phyloP scores from a whole-genome alignment of 2,113 vertebrate genomes.

The Oplegnathus fasciatus region DNA sequence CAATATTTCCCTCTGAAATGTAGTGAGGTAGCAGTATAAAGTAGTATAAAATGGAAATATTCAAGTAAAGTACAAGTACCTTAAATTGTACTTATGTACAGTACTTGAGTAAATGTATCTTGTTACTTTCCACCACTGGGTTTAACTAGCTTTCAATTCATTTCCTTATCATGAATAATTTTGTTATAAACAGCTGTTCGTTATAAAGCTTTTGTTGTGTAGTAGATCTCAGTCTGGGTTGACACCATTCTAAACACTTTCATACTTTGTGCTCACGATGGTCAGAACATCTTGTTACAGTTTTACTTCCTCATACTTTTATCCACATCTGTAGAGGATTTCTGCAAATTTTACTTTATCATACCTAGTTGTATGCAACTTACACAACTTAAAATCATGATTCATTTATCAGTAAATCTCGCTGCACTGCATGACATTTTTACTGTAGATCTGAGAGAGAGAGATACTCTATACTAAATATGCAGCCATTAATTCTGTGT shows the following conservation, averaged over 20 bases:
- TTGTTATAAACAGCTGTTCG: neutral
- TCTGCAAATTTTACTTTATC: neutral
- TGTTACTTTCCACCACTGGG: too few species aligned
- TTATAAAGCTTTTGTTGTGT: neutral
- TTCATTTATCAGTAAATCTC: neutral
- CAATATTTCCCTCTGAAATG: too few species aligned
- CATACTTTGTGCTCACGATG: neutral
- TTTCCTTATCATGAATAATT: neutral
- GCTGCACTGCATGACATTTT: neutral
- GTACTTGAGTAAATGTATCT: too few species aligned
- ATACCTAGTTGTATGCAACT: neutral
- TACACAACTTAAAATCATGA: neutral
- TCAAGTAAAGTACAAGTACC: too few species aligned
- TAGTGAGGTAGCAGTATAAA: too few species aligned
- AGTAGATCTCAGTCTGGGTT: neutral
- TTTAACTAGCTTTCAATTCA: neutral
- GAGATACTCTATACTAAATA: neutral
- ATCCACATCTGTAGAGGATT: neutral
- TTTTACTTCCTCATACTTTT: neutral
- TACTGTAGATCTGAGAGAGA: too few species aligned
- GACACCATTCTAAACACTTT: neutral
- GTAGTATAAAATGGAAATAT: too few species aligned
- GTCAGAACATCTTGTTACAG: neutral
- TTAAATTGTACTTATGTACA: too few species aligned
- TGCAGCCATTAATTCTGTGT: neutral